A percentile compares a stretch with the other conserved stretches of the same genome.
Conservation (phyloP, 2,888 invertebrate species). For the Napeogenes sylphis region DNA sequence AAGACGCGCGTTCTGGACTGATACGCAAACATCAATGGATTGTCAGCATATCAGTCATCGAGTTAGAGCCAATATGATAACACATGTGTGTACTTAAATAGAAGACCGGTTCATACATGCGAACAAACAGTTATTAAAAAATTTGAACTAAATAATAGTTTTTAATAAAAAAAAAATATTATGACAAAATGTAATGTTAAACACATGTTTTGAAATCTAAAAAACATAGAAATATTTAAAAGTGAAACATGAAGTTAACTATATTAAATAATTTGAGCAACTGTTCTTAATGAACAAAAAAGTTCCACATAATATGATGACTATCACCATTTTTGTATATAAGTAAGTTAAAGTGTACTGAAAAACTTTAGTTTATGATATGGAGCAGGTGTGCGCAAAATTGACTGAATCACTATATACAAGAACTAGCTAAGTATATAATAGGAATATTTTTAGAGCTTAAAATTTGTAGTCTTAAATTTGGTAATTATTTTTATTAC, state of each 20-base stretch:
- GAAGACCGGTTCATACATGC: background rate
- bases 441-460: too few relatives aligned
- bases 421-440: too few relatives aligned
- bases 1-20: constrained; percentile 48
- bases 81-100: background rate
- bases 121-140: background rate
- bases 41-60: constrained; percentile 43
- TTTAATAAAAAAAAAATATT: too few relatives aligned
- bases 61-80: constrained; percentile 41
- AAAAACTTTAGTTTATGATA: too few relatives aligned
- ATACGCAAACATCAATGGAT: constrained; percentile 59
- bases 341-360: too few relatives aligned
- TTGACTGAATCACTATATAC: too few relatives aligned
- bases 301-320: background rate
- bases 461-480: too few relatives aligned
- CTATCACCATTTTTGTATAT: background rate
- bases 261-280: background rate
- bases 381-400: too few relatives aligned
- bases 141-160: background rate
- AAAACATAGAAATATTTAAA: too few relatives aligned
- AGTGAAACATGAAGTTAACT: background rate
- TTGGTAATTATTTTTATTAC: too few relatives aligned
- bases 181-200: too few relatives aligned
- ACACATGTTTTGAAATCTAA: too few relatives aligned
- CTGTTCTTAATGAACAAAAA: background rate